A percentile compares a stretch with the other conserved stretches of the same genome.
phyloP scores from a whole-genome alignment of 2,113 vertebrate genomes.

The Naja naja region DNA sequence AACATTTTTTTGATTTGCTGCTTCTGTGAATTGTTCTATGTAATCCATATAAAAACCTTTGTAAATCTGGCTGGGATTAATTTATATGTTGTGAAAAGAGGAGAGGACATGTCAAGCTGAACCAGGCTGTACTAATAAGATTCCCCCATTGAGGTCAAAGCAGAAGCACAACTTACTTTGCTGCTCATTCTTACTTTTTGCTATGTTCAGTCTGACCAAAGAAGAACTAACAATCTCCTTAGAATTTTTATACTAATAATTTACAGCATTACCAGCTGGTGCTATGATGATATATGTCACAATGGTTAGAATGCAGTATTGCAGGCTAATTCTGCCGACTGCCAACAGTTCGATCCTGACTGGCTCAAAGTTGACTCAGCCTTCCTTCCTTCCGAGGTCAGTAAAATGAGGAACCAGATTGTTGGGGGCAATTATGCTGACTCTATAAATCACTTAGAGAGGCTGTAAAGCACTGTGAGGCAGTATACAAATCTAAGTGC shows the following conservation, averaged over 20 bases:
- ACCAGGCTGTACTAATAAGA: not conserved
- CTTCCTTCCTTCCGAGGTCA: not conserved
- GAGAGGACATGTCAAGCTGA: not conserved
- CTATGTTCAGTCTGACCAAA: not conserved
- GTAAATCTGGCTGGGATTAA: not conserved
- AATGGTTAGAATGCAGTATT: not conserved
- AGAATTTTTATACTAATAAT: not conserved
- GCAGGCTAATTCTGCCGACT: not conserved
- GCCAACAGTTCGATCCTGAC: not conserved
- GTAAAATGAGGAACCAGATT: not conserved
- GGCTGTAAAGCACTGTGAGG: not conserved
- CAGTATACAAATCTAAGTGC: not conserved
- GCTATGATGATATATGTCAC: not conserved
- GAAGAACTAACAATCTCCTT: not conserved
- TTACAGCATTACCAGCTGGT: not conserved
- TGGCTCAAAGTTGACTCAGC: not conserved
- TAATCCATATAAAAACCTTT: not conserved
- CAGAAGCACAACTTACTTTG: not conserved
- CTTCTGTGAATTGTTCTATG: not conserved
- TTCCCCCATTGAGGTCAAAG: not conserved
- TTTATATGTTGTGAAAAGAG: not conserved
- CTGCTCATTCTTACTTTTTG: not conserved
- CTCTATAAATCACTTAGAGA: not conserved
- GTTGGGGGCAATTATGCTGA: not conserved
- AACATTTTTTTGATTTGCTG: not conserved